Evolutionary conservation across 2,113 vertebrate species (phyloP), one percentile per base, ranked within the genome.

Genomic region (Pelusios castaneus): DNA sequence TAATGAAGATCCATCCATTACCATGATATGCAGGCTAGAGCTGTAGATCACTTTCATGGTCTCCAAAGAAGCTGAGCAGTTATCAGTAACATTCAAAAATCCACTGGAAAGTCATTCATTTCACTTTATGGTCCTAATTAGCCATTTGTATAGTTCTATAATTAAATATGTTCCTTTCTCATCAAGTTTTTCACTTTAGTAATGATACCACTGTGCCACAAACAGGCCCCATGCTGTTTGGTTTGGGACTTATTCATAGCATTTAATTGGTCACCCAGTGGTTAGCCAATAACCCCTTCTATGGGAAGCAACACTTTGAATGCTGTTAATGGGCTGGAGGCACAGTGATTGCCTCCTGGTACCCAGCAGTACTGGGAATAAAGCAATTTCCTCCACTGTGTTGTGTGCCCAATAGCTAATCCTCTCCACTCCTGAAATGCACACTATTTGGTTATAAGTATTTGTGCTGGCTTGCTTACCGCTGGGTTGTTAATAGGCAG

Each of bases 251-350:
- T 98, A 98, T 98, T 98, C 98, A 98, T 98, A 98, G 98, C 98
- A 98, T 98, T 98, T 98, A 98, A 98, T 98, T 98, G 98, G 98
- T 98, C 98, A 98, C 98, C 98, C 98, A 98, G 98, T 98, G 98
- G 98, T 98, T 98, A 98, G 98, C 98, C 98, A 98, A 98, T 98
- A 98, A 98, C 98, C 98, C 98, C 98, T 98, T 98, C 98, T 97
- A 98, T 98, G 98, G 97, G 97, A 98, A 98, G 98, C 98, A 98
- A 98, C 98, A 98, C 98, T 98, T 97, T 95, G 91, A 98, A 98
- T 98, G 97, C 96, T 98, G 98, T 98, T 98, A 98, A 98, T 98
- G 98, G 98, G 98, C 98, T 98, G 94, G 97, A 98, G 98, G 98
- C 98, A 97, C 98, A 98, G 98, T 98, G 98, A 98, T 98, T 98